A percentile compares a stretch with the other conserved stretches of the same genome.
Conservation (phyloP, 2,113 vertebrate species). For the Pagrus major region DNA sequence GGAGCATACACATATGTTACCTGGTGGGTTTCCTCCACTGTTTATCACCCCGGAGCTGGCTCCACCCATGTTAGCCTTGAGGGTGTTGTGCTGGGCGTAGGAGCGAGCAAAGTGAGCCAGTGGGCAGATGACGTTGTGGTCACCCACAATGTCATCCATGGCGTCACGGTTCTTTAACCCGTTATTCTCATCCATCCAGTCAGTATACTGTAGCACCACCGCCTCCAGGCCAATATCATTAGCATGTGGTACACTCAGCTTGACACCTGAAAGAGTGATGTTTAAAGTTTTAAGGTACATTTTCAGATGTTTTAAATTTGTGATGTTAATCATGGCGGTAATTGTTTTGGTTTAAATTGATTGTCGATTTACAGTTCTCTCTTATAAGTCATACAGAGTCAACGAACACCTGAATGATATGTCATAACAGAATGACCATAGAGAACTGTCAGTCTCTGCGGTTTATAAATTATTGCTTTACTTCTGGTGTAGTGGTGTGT, state of each 20-base stretch:
- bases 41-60: constrained; percentile 57
- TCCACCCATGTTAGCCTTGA: constrained; percentile 69
- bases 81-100: constrained; percentile 84
- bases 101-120: constrained; percentile 87
- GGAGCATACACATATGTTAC: too few species aligned
- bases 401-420: too few species aligned
- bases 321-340: background rate
- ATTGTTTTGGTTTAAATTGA: background rate
- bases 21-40: constrained; percentile 76
- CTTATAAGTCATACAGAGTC: background rate
- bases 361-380: background rate
- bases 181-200: constrained; percentile 93
- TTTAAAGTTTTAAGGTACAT: background rate
- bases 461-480: background rate
- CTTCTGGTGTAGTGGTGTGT: background rate
- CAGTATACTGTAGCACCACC: constrained; percentile 92
- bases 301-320: background rate
- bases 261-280: constrained; percentile 83
- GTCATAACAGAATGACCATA: background rate
- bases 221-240: constrained; percentile 92
- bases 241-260: constrained; percentile 90
- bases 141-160: constrained; percentile 92
- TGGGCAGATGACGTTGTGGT: constrained; percentile 94
- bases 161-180: constrained; percentile 90
- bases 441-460: background rate